A percentile compares a stretch with the other conserved stretches of the same genome.
Conservation (phyloP, 1,140 invertebrate species). For the Papilio helenus region DNA sequence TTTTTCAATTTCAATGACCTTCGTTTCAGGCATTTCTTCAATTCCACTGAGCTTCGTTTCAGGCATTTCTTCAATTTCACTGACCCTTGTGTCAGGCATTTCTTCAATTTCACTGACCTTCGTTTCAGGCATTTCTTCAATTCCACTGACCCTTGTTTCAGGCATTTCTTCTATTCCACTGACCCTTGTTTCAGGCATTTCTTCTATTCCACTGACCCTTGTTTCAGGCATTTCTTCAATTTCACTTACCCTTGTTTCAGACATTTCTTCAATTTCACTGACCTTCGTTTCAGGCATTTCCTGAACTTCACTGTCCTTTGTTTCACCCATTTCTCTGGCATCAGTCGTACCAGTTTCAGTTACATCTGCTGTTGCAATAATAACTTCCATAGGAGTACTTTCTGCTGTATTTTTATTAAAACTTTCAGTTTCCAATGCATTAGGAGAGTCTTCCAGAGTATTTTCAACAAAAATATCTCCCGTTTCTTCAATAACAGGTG, state of each 20-base stretch:
- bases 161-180: background rate
- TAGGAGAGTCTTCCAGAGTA: background rate
- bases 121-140: background rate
- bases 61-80: background rate
- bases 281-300: background rate
- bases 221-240: background rate
- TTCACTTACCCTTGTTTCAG: background rate
- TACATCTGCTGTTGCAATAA: background rate
- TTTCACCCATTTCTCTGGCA: background rate
- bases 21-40: background rate
- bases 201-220: background rate
- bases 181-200: background rate
- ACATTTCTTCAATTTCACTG: background rate
- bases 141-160: too few species aligned
- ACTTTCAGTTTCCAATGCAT: background rate
- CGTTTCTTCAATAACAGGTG: constrained; percentile 23
- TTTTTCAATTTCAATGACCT: background rate
- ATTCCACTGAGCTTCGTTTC: background rate
- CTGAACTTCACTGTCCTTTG: background rate
- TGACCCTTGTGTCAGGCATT: too few species aligned
- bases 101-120: background rate
- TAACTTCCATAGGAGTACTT: background rate
- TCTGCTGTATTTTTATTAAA: background rate
- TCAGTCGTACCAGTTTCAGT: background rate
- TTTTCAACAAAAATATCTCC: constrained; percentile 36